A percentile compares a stretch with the other conserved stretches of the same genome.
Evolutionary conservation across 1,140 invertebrate genomes (phyloP).

Genomic region (Sipha flava): DNA sequence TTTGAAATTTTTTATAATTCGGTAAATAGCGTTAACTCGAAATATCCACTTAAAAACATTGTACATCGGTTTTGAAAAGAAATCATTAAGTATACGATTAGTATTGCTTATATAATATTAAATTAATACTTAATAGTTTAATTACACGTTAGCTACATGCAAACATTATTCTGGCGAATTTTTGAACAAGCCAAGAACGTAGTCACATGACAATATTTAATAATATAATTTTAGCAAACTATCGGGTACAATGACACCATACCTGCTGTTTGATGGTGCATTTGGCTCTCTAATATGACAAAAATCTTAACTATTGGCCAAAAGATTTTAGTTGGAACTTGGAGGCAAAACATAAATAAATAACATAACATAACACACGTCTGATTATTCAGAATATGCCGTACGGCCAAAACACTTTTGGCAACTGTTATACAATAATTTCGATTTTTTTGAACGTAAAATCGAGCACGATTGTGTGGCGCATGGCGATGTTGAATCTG

Average conservation of each 20-base stretch:
- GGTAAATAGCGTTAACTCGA: no score
- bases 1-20: no score
- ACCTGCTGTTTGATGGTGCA: neutral
- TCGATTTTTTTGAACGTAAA: neutral
- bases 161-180: no score
- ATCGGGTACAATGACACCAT: neutral
- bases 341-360: neutral
- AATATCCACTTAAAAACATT: no score
- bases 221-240: neutral
- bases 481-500: neutral
- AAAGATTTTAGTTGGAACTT: neutral
- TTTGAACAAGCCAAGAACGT: no score
- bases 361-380: neutral
- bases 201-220: neutral
- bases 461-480: slow-evolving; percentile 15
- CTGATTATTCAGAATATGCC: neutral
- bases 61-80: no score
- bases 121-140: no score
- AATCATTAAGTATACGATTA: no score
- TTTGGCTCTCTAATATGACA: neutral
- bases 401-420: slow-evolving; percentile 12
- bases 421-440: neutral
- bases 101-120: no score
- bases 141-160: no score
- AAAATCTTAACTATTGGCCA: neutral